Base-by-base conservation (phyloP, 2,888 invertebrate species). In the Conus canariensis region DNA sequence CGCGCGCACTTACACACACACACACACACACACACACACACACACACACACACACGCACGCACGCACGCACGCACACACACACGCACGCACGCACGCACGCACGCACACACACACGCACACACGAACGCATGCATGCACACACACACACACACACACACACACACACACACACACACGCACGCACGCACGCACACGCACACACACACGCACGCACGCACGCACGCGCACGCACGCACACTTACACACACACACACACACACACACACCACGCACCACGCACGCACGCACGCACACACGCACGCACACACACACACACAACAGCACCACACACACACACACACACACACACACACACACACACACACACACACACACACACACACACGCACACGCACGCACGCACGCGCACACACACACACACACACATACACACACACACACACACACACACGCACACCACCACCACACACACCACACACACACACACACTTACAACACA, bases 391-490 rank as follows among this genome's bases (percentile, higher is more conserved):
- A 7, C 77, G 25, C 77, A 7, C 77, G 25, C 77, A 7, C 30
- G 25, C 25, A 4, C 77, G 4, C 77, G 30, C 77, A 70, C 70
- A 70, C n/a, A 70, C 70, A 70, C 70, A 70, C n/a, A 70, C 70
- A 9, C 70, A 14, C 70, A 70, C n/a, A 70, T n/a, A 70, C 70
- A 70, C 70, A 70, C n/a, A 70, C 70, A 70, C 70, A 70, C 70
- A 70, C 22, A 70, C 70, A 70, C 70, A 70, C 70, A 70, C 70
- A 70, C 70, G 6, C 22, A 70, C n/a, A 70, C n/a, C 67, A 70
- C 70, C 70, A 70, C 70, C 77, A 77, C 77, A 77, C 77, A 77
- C 77, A 30, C 77, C 70, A 70, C n/a, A 70, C 70, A 70, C 70
- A 70, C n/a, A 70, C 70, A 9, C 70, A 14, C 70, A 70, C n/a